A percentile compares a stretch with the other conserved stretches of the same genome.
These are phyloP conservation scores for Glyptemys insculpta DNA, from an alignment of 2,797 vertebrate species.

Conservation along the genomic window DNA sequence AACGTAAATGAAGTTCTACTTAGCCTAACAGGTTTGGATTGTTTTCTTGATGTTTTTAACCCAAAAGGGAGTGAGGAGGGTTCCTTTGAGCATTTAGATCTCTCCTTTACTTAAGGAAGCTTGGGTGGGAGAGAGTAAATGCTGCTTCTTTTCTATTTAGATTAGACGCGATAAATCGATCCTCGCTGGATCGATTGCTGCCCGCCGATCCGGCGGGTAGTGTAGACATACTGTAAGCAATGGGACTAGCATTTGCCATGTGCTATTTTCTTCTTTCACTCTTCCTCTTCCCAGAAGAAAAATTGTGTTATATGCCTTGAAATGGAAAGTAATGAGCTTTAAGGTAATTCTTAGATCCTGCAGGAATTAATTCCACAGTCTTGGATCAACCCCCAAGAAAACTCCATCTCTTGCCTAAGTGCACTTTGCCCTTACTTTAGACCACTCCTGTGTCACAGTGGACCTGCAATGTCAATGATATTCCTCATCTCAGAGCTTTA, in stretches of 20 bases:
- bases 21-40: not conserved
- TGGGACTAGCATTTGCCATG: not conserved
- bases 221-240: not conserved
- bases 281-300: not conserved
- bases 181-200: no score
- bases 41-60: not conserved
- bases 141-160: accelerated
- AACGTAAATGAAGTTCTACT: not conserved
- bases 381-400: not conserved
- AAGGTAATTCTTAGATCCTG: not conserved
- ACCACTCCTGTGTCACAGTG: accelerated
- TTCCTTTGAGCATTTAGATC: not conserved
- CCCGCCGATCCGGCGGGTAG: no score
- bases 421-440: not conserved
- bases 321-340: not conserved
- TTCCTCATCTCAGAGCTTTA: not conserved
- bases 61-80: not conserved
- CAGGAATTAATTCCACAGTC: not conserved
- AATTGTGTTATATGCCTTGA: not conserved
- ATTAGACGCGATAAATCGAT: no score
- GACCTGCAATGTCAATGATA: accelerated
- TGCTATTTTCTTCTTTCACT: not conserved
- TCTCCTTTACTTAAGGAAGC: not conserved
- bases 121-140: accelerated
- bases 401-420: not conserved